phyloP scores from a whole-genome alignment of 92 coral and sea anemone species.

The Heteractis magnifica region DNA sequence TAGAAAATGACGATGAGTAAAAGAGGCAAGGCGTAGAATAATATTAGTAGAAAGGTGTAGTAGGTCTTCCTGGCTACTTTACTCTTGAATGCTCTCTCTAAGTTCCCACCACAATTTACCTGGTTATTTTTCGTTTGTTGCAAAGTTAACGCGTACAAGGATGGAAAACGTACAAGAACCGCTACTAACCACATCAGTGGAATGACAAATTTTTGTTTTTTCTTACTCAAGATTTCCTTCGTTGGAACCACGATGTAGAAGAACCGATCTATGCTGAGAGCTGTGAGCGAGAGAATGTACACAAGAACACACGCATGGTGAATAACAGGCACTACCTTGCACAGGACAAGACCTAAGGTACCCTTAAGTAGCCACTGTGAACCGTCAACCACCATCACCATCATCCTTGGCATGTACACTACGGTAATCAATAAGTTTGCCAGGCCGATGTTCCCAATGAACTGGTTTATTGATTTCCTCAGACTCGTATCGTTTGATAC shows the following conservation, averaged over 20 bases:
- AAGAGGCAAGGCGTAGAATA: constrained; percentile 54
- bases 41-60: constrained; percentile 33
- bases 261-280: constrained; percentile 44
- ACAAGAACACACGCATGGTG: constrained; percentile 49
- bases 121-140: not conserved
- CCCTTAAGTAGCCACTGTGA: constrained; percentile 42
- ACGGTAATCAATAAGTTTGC: constrained; percentile 42
- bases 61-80: constrained; percentile 36
- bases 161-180: constrained; percentile 46
- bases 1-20: constrained; percentile 35
- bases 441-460: constrained; percentile 47
- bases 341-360: constrained; percentile 35
- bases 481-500: constrained; percentile 4
- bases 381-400: constrained; percentile 42
- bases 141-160: constrained; percentile 19
- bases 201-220: constrained; percentile 19
- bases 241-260: constrained; percentile 42
- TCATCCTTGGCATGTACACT: constrained; percentile 56
- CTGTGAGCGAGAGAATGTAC: constrained; percentile 44
- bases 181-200: constrained; percentile 46
- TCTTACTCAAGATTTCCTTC: constrained; percentile 25
- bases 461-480: constrained; percentile 32
- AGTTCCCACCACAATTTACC: constrained; percentile 18
- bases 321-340: constrained; percentile 49
- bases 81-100: constrained; percentile 27